Evolutionary conservation across 1,140 invertebrate species (phyloP).

Genomic region (Macrotrachela quadricornifera): DNA sequence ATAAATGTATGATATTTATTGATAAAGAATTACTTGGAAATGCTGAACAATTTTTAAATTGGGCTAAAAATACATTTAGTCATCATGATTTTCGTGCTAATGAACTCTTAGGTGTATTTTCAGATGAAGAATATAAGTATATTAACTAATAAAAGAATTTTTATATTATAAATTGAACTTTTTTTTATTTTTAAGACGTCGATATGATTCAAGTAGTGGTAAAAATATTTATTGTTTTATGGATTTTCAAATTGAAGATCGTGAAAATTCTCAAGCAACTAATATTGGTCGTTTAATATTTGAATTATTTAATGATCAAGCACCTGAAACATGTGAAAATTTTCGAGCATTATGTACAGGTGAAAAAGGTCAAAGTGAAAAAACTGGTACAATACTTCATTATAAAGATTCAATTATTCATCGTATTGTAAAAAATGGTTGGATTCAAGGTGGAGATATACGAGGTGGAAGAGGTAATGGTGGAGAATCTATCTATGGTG

Average conservation of each 20-base stretch:
- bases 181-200: background rate
- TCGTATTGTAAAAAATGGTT: conserved; percentile 28
- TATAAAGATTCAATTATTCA: conserved; percentile 26
- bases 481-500: conserved; percentile 27
- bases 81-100: conserved; percentile 25
- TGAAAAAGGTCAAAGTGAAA: conserved; percentile 17
- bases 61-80: conserved; percentile 22
- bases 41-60: conserved; percentile 19
- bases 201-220: background rate
- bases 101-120: conserved; percentile 20
- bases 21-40: conserved; percentile 25
- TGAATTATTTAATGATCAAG: conserved; percentile 53
- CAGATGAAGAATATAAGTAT: conserved; percentile 22
- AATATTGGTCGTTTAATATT: conserved; percentile 22
- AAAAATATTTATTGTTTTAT: conserved; percentile 29
- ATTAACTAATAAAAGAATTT: conserved; percentile 20
- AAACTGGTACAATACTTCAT: conserved; percentile 14
- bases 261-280: conserved; percentile 17
- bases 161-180: background rate
- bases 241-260: conserved; percentile 22
- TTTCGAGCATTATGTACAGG: conserved; percentile 70
- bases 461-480: conserved; percentile 30
- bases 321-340: conserved; percentile 74
- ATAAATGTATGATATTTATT: conserved; percentile 22
- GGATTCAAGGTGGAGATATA: conserved; percentile 30